Percentiles rank a stretch among this genome's conserved stretches.
These are phyloP conservation scores for Dendrolimus houi DNA, from an alignment of 2,888 invertebrate genomes.

Conservation along the genomic window DNA sequence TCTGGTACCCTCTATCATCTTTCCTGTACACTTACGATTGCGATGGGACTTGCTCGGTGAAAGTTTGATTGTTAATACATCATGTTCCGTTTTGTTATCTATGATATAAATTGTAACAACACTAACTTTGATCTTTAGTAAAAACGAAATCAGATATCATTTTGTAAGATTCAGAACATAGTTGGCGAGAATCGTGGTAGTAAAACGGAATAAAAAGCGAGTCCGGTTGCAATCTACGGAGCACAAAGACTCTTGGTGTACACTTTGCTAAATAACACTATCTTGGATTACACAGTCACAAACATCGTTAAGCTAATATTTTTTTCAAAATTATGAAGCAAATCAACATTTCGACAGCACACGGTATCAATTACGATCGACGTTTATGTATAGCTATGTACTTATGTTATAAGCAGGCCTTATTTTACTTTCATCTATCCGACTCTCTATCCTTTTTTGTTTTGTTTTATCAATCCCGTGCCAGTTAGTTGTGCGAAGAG, in stretches of 20 bases:
- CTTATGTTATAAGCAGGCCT: slow-evolving; percentile 17
- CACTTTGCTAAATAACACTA: slow-evolving; percentile 68
- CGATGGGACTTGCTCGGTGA: slow-evolving; percentile 58
- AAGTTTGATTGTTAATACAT: slow-evolving; percentile 27
- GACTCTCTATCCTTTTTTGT: slow-evolving; percentile 67
- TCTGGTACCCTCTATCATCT: slow-evolving; percentile 73
- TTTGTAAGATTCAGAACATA: not conserved
- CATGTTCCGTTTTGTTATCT: slow-evolving; percentile 35
- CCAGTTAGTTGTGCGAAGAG: slow-evolving; percentile 15
- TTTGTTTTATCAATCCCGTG: slow-evolving; percentile 32
- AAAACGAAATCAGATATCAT: no score
- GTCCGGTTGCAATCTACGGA: slow-evolving; percentile 77
- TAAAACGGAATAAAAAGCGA: slow-evolving; percentile 52
- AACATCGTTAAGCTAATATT: slow-evolving; percentile 40
- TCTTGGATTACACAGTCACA: slow-evolving; percentile 76
- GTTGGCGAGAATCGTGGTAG: slow-evolving; percentile 12
- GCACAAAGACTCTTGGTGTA: slow-evolving; percentile 76
- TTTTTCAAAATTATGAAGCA: not conserved
- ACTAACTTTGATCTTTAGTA: no score
- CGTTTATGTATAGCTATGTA: not conserved
- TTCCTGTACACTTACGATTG: slow-evolving; percentile 73
- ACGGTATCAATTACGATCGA: not conserved
- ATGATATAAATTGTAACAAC: not conserved
- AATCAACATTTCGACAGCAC: not conserved
- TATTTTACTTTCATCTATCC: slow-evolving; percentile 65